Conservation (phyloP, 1,140 invertebrate genomes). For the Drosophila baimaii region DNA sequence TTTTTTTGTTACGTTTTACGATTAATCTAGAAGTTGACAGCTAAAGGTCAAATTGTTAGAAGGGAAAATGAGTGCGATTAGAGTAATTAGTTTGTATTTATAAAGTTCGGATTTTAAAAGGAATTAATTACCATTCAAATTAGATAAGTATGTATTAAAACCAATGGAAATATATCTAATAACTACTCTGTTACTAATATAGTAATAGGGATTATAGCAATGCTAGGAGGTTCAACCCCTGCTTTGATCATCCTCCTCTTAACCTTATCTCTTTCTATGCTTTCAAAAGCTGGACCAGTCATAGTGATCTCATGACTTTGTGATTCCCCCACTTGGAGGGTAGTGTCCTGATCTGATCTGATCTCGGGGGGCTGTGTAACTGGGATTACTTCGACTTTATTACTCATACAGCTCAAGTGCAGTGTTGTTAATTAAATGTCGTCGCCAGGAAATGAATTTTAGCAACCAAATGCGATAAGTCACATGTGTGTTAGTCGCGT, state of each 20-base stretch:
- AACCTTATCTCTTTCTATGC: neutral
- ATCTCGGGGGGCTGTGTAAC: neutral
- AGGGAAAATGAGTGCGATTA: neutral
- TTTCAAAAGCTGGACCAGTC: neutral
- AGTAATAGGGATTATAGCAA: no score
- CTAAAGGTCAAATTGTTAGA: constrained; percentile 14
- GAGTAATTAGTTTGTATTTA: neutral
- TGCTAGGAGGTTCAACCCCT: neutral
- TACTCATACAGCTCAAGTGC: constrained; percentile 18
- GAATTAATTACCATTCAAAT: no score
- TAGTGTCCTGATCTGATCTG: neutral
- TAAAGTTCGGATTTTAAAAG: no score
- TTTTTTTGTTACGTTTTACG: constrained; percentile 9
- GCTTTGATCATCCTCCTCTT: neutral
- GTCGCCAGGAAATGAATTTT: constrained; percentile 46
- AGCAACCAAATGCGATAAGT: constrained; percentile 51
- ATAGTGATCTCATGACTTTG: neutral
- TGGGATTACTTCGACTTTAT: constrained; percentile 10
- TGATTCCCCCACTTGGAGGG: neutral
- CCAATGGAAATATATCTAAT: neutral
- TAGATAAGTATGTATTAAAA: neutral
- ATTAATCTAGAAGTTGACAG: neutral
- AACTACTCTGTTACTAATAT: no score
- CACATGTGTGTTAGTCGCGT: constrained; percentile 23
- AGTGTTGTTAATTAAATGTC: constrained; percentile 41